Base-by-base conservation (phyloP, 2,888 invertebrate genomes). In the Parnassius orleans region DNA sequence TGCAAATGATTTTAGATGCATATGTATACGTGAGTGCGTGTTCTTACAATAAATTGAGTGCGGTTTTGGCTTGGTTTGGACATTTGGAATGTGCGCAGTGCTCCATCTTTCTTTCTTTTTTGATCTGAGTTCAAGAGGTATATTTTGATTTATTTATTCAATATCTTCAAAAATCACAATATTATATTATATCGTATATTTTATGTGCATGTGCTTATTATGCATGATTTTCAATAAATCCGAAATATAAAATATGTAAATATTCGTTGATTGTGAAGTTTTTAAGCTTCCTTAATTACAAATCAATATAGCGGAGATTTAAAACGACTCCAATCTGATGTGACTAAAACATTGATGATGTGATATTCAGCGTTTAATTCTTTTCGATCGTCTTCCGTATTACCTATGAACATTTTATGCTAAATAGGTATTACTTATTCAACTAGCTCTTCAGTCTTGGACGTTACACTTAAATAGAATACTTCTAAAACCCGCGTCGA, bases 371-470 rank as follows among this genome's bases (percentile, higher is more conserved):
- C 63, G 59, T 24, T 53, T 54, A n/a, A 46, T 60, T 61, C 53
- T 50, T 54, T 54, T 44, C 57, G 15, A 46, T 68, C 67, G 75
- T 83, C 81, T 80, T 78, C 74, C 81, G 83, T 84, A 84, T 82
- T 83, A 84, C 83, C 84, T 87, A 87, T 86, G 89, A 90, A 90
- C 90, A 86, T 86, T 87, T 87, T 84, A 90, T 84, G 85, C 90
- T 90, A 88, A 84, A 86, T 87, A 87, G 86, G 85, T 87, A 86
- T 88, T 88, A 87, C 81, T 87, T 90, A 89, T 80, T 87, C 82
- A 86, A 81, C 87, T 90, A 88, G 87, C 90, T 86, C 89, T 90
- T 90, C 90, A 91, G 91, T 91, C 90, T 91, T 91, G 89, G 87
- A 87, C 90, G 90, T 90, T 90, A 87, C 89, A 84, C 90, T 90